phyloP scores from a whole-genome alignment of 1,140 invertebrate species.

The Capitella teleta region DNA sequence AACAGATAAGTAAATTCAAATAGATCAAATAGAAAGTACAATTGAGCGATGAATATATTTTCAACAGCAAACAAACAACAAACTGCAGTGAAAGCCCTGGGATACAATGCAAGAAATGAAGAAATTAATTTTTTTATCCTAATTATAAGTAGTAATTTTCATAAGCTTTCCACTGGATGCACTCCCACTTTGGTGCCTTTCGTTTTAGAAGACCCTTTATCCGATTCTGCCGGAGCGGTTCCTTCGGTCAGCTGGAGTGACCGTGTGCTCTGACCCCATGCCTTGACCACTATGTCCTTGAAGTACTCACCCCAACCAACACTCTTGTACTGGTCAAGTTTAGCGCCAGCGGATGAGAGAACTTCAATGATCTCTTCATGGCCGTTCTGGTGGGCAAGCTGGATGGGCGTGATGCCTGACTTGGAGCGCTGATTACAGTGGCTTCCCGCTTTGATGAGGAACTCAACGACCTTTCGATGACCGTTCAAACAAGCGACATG shows the following conservation, averaged over 20 bases:
- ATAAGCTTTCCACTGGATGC: neutral
- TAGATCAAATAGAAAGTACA: too few species aligned
- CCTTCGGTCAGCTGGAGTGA: neutral
- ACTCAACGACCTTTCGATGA: slow-evolving; percentile 12
- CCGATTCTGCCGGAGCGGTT: neutral
- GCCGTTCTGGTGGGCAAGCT: slow-evolving; percentile 13
- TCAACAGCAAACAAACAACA: too few species aligned
- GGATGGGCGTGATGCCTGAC: slow-evolving; percentile 8
- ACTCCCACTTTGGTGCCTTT: neutral
- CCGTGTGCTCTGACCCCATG: slow-evolving; percentile 7
- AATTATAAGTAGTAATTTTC: too few species aligned
- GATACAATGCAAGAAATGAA: too few species aligned
- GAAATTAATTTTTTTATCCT: too few species aligned
- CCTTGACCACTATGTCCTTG: slow-evolving; percentile 5
- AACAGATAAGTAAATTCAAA: too few species aligned
- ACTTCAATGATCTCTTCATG: slow-evolving; percentile 14
- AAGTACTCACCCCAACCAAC: slow-evolving; percentile 11
- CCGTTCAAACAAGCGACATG: slow-evolving; percentile 13
- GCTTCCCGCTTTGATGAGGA: slow-evolving; percentile 9
- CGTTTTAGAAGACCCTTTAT: neutral
- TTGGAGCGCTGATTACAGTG: slow-evolving; percentile 6
- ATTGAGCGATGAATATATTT: too few species aligned
- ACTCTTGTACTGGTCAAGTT: neutral
- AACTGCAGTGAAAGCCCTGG: too few species aligned
- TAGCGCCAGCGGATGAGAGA: neutral